Evolutionary conservation across 1,140 invertebrate genomes (phyloP).

Genomic region (Camponotus floridanus): DNA sequence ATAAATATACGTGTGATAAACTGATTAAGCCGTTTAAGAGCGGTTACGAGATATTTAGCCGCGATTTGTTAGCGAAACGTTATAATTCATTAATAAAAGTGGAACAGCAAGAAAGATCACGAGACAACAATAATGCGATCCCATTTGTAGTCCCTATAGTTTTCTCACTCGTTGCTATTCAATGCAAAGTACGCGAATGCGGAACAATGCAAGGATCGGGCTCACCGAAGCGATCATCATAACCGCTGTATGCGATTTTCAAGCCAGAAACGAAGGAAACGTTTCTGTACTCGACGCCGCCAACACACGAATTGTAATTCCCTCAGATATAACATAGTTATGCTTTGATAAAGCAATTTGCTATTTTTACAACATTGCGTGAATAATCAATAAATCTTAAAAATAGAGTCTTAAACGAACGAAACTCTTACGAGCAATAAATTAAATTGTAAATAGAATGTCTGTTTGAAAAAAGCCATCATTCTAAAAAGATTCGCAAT

Average conservation of each 20-base stretch:
- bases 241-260: conserved; percentile 28
- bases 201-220: conserved; percentile 51
- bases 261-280: conserved; percentile 3
- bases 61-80: conserved; percentile 38
- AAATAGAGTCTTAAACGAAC: conserved; percentile 1
- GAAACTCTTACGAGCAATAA: not conserved
- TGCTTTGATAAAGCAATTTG: conserved; percentile 1
- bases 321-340: not conserved
- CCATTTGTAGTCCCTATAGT: conserved; percentile 33
- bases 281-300: not conserved
- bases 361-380: not conserved
- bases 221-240: conserved; percentile 45
- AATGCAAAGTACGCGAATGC: conserved; percentile 36
- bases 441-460: not conserved
- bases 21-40: conserved; percentile 24
- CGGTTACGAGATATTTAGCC: conserved; percentile 9
- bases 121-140: conserved; percentile 35
- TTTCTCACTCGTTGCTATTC: conserved; percentile 54
- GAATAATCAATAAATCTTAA: conserved; percentile 27
- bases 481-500: not conserved
- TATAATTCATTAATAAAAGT: conserved; percentile 17
- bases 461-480: not conserved
- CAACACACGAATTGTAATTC: conserved; percentile 24
- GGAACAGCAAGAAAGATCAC: conserved; percentile 24
- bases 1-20: not conserved